Percentiles rank a stretch among this genome's conserved stretches.
phyloP scores from a whole-genome alignment of 1,140 invertebrate species.

The Polypedilum pembai region DNA sequence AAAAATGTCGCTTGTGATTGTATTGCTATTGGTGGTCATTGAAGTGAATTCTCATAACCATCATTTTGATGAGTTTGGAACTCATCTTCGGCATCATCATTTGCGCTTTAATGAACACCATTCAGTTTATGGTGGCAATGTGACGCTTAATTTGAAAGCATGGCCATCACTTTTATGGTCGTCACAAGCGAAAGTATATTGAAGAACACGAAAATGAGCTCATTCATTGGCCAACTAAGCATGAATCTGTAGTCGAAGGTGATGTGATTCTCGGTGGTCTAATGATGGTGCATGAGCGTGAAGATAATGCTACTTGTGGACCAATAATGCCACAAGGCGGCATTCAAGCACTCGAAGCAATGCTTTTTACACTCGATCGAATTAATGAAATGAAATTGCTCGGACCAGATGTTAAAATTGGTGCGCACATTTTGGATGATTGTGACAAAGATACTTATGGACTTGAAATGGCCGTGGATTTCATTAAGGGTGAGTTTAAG shows the following conservation, averaged over 20 bases:
- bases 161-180: constrained; percentile 7
- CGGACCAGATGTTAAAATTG: constrained; percentile 63
- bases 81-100: neutral
- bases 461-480: constrained; percentile 84
- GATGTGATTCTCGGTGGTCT: constrained; percentile 78
- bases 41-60: too few relatives aligned
- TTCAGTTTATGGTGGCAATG: neutral
- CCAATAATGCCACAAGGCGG: constrained; percentile 85
- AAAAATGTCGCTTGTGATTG: too few relatives aligned
- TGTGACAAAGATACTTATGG: constrained; percentile 90
- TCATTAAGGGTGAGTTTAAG: constrained; percentile 74
- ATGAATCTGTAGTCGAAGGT: constrained; percentile 76
- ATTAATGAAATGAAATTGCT: constrained; percentile 55
- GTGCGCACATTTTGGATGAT: constrained; percentile 80
- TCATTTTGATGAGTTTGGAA: neutral
- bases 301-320: constrained; percentile 68
- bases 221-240: constrained; percentile 72
- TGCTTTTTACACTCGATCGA: constrained; percentile 77
- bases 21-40: too few relatives aligned
- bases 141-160: neutral
- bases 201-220: constrained; percentile 25
- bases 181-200: constrained; percentile 13
- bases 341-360: constrained; percentile 73
- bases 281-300: constrained; percentile 91
- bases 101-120: neutral